These are phyloP conservation scores for Euwallacea similis DNA, from an alignment of 1,140 invertebrate species.

Conservation along the genomic window DNA sequence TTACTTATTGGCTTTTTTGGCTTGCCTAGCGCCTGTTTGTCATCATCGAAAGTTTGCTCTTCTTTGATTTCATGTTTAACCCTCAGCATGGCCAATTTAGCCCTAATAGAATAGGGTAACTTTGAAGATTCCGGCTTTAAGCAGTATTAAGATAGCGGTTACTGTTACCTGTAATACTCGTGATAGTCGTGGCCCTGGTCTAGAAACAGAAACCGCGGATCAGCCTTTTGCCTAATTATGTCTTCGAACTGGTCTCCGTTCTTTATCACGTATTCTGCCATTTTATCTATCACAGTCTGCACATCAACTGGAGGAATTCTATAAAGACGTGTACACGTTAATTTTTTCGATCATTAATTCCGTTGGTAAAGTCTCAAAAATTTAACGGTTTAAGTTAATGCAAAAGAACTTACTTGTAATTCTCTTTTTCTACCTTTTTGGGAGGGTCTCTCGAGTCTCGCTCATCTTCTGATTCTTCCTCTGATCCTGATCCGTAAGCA, in stretches of 20 bases:
- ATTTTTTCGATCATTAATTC: too few relatives aligned
- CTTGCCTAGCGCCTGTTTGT: slow-evolving; percentile 20
- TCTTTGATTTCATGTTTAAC: slow-evolving; percentile 51
- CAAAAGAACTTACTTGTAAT: neutral
- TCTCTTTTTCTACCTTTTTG: neutral
- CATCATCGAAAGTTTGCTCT: slow-evolving; percentile 32
- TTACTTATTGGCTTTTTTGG: slow-evolving; percentile 45
- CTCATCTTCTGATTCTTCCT: slow-evolving; percentile 52
- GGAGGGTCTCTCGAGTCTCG: neutral
- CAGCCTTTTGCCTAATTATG: slow-evolving; percentile 83
- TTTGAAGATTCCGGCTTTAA: neutral
- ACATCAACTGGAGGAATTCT: slow-evolving; percentile 75
- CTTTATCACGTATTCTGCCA: slow-evolving; percentile 92
- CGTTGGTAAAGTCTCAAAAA: neutral
- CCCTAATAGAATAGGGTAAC: slow-evolving; percentile 19
- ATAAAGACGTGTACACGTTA: neutral
- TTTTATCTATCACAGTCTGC: slow-evolving; percentile 90
- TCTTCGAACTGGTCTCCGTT: slow-evolving; percentile 92
- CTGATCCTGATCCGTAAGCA: slow-evolving; percentile 58
- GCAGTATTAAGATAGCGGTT: slow-evolving; percentile 52
- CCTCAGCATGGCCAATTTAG: slow-evolving; percentile 55
- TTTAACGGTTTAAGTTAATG: neutral
- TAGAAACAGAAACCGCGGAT: slow-evolving; percentile 82
- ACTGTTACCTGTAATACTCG: slow-evolving; percentile 68
- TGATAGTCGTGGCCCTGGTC: slow-evolving; percentile 73